Conservation (phyloP, 1,140 invertebrate species). For the Portunus trituberculatus region DNA sequence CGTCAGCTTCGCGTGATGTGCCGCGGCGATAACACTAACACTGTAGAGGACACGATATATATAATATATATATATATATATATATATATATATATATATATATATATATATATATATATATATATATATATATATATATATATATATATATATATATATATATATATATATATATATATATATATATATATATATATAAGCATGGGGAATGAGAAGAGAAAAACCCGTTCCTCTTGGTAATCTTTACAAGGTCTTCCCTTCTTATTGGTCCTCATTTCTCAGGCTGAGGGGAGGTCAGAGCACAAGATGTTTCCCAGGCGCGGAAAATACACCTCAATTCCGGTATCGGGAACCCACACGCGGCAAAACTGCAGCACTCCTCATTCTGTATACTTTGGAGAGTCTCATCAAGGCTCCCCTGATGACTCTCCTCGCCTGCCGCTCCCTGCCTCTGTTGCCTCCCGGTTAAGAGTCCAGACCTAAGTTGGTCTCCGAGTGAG, state of each 20-base stretch:
- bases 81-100: conserved; percentile 43
- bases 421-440: background rate
- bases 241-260: background rate
- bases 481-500: background rate
- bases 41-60: background rate
- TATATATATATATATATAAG: conserved; percentile 43
- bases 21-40: background rate
- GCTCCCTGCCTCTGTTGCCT: background rate
- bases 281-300: background rate
- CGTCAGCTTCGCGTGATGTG: no score
- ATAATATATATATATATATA: conserved; percentile 47
- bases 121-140: conserved; percentile 34
- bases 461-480: background rate
- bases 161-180: conserved; percentile 46
- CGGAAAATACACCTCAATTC: background rate
- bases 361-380: background rate
- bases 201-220: background rate
- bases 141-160: conserved; percentile 35
- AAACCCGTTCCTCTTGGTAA: background rate
- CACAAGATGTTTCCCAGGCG: background rate
- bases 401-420: conserved; percentile 5
- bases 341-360: background rate
- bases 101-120: conserved; percentile 26
- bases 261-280: background rate
- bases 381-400: background rate